phyloP scores from a whole-genome alignment of 2,797 vertebrate genomes.

The Schizopygopsis malacanthus region DNA sequence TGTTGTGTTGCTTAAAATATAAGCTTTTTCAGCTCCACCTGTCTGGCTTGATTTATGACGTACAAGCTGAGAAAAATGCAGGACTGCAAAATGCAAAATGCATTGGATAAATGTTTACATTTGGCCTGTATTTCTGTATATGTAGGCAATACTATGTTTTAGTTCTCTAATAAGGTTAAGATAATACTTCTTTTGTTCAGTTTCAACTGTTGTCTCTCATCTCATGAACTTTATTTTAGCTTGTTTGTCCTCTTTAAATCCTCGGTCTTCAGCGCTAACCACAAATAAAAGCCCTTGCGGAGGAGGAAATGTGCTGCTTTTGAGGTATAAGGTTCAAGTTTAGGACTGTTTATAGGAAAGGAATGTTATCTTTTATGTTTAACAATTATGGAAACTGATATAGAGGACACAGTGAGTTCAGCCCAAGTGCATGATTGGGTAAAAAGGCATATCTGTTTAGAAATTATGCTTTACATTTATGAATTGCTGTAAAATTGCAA shows the following conservation, averaged over 20 bases:
- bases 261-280: slow-evolving; percentile 2
- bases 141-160: not conserved
- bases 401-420: slow-evolving; percentile 14
- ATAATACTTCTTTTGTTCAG: not conserved
- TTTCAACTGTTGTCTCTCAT: not conserved
- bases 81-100: not conserved
- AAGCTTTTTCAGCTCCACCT: slow-evolving; percentile 19
- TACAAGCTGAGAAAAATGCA: not conserved
- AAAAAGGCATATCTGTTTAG: slow-evolving; percentile 15
- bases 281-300: slow-evolving; percentile 12
- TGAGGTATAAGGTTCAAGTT: slow-evolving; percentile 32
- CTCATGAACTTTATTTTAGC: slow-evolving; percentile 1
- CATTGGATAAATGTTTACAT: slow-evolving; percentile 8
- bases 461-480: not conserved
- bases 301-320: slow-evolving; percentile 3
- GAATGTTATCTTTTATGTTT: slow-evolving; percentile 30
- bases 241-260: not conserved
- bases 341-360: slow-evolving; percentile 14
- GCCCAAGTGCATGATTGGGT: not conserved
- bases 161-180: not conserved
- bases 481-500: not conserved
- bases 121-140: not conserved
- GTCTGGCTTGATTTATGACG: slow-evolving; percentile 2
- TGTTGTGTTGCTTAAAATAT: slow-evolving; percentile 20
- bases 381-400: slow-evolving; percentile 8